Conservation (phyloP, 1,140 invertebrate genomes). For the Apocrypta bakeri region DNA sequence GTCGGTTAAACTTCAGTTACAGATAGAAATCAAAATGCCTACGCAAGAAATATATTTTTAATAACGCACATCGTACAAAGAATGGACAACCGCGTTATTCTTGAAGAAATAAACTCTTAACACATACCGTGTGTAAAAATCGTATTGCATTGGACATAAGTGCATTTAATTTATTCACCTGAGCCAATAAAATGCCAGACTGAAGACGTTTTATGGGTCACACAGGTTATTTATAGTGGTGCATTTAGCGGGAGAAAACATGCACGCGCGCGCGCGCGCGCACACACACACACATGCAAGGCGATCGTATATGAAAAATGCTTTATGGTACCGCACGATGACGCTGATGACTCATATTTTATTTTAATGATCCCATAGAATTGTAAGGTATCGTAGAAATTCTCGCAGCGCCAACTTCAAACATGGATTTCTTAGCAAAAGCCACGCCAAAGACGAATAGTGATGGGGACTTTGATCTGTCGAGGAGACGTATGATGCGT, state of each 20-base stretch:
- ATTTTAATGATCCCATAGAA: conserved; percentile 1
- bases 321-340: conserved; percentile 16
- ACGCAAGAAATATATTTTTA: too few species aligned
- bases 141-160: too few species aligned
- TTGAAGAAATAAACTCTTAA: too few species aligned
- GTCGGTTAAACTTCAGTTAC: too few species aligned
- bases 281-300: neutral
- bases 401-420: neutral
- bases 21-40: too few species aligned
- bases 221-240: conserved; percentile 30
- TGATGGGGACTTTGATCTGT: neutral
- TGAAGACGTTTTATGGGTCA: neutral
- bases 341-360: conserved; percentile 21
- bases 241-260: neutral
- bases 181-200: conserved; percentile 5
- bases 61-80: too few species aligned
- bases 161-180: conserved; percentile 11
- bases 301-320: conserved; percentile 3
- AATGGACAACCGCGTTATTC: too few species aligned
- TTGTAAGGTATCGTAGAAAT: neutral
- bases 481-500: neutral
- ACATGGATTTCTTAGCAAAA: neutral
- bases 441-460: too few species aligned
- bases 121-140: neutral
- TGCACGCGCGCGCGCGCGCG: too few species aligned